Base-by-base conservation (phyloP, 2,797 vertebrate species). In the Gymnoscopelus microlampas region DNA sequence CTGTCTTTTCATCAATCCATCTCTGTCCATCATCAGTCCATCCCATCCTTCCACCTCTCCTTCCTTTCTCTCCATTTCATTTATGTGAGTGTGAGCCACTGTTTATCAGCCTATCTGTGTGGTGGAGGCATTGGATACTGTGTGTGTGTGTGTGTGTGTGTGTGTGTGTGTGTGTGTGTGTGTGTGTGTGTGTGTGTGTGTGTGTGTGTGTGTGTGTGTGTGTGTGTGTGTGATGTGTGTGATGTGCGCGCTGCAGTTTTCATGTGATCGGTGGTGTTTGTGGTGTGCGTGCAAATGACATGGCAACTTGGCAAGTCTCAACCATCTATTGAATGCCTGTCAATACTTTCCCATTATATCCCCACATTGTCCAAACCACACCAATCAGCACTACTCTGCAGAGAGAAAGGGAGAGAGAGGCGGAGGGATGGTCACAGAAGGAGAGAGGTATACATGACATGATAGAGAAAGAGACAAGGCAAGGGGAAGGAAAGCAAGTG, bases 301-400 rank as follows among this genome's bases (percentile, higher is more conserved):
- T 4, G 26, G 26, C 26, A 19, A 19, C 19, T 19, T 74, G 64
- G 68, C 74, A 82, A 23, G 44, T 14, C 60, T 19, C 57, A 75
- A 76, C 75, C 73, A 66, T 69, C 44, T 82, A 89, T 76, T 68
- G 78, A 81, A 35, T 54, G 75, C 54, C 59, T 72, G 80, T 86
- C 56, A 74, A 87, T 81, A 70, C 63, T 65, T 53, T 8, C 51
- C 15, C n/a, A 69, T 26, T 51, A n/a, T 55, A 48, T 59, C 50
- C 60, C 32, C 62, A 47, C 71, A 57, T 68, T 60, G 54, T 14
- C 35, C 53, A 44, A 44, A 44, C 39, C 39, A 39, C 39, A 44
- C 7, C 5, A 44, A 44, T 44, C 39, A 44, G 39, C 8, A 54
- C 51, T 51, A 51, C 48, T 13, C 10, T 50, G 14, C 3, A 44